Evolutionary conservation across 1,140 invertebrate genomes (phyloP), one percentile per base, ranked within the genome.

Genomic region (Homarus americanus): DNA sequence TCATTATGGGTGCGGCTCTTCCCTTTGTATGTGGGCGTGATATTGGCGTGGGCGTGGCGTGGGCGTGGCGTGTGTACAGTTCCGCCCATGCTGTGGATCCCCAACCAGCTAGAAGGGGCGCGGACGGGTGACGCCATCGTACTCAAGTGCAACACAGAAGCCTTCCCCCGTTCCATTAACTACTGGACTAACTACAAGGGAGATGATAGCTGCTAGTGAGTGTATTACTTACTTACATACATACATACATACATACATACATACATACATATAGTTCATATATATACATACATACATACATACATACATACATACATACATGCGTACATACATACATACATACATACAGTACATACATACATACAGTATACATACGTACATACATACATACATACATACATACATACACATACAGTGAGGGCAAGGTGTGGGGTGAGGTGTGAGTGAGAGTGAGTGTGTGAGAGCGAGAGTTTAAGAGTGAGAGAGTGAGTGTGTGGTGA

Each of bases 91-190:
- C 82, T 93, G 38, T 93, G 93, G 91, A 91, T 93, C 24, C 92
- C 93, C 28, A 92, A 92, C 41, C 92, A 93, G 84, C 76, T 93
- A 40, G 91, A 93, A 28, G 93, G 93, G 15, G 93, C 87, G 24
- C 75, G 90, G 3, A 17, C 92, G 12, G 92, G 92, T 2, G 69
- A 79, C n/a, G 82, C 92, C 17, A 88, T 94, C 12, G 94, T 24
- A 12, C 36, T 93, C 38, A 97, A 98, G 93, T 98, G 97, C 93
- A 96, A 96, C 92, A 97, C 97, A 0, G 97, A 98, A 94, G 97
- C 97, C 0, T 97, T 96, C 95, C 97, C 97, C 0, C 97, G 97
- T 93, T 97, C 97, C 34, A 94, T 93, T 95, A 91, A 94, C 87
- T 94, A 93, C 88, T 94, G 93, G 93, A 93, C 93, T 10, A 93